Evolutionary conservation across 2,888 invertebrate species (phyloP), one percentile per base, ranked within the genome.

Genomic region (Brachypalpus laphriformis): DNA sequence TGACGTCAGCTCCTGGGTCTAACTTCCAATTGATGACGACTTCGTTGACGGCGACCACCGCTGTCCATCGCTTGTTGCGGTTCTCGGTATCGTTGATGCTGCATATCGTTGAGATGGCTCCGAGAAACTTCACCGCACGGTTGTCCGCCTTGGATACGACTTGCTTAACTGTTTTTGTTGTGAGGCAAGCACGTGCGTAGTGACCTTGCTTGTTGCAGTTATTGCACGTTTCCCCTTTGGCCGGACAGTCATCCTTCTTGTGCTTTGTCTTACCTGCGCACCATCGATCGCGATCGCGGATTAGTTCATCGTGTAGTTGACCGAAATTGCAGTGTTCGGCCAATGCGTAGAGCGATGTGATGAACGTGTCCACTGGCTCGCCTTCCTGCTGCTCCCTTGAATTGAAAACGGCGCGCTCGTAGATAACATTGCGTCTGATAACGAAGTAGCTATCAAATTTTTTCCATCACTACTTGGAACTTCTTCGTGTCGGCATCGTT

Each of bases 371-470:
- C 42, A 54, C 42, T 9, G 56, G 8, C 5, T 65, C 75, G 14
- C 65, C 56, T 42, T 65, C 47, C n/a, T 45, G 16, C 14, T 75
- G 75, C 1, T 9, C 20, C 8, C 75, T n/a, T 42, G 54, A 45
- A 56, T 75, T 65, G 22, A 78, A 71, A 14, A 54, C 57, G 1
- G 61, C 81, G 8, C 68, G 42, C 54, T 74, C 68, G 28, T 74
- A 74, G 11, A 80, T 59, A 20, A 74, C 42, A 40, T 74, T 66
- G 11, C 66, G 65, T 11, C 57, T 40, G 7, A 80, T 66, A 11
- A 74, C 31, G 22, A 80, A 66, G 59, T 59, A 65, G 28, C 59
- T 74, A 9, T 59, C 54, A 59, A 81, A 25, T 5, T 66, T 68
- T n/a, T 11, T 8, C 49, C 22, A 42, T 25, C 14, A 74, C 59